phyloP scores from a whole-genome alignment of 2,113 vertebrate species.

The Plestiodon gilberti region DNA sequence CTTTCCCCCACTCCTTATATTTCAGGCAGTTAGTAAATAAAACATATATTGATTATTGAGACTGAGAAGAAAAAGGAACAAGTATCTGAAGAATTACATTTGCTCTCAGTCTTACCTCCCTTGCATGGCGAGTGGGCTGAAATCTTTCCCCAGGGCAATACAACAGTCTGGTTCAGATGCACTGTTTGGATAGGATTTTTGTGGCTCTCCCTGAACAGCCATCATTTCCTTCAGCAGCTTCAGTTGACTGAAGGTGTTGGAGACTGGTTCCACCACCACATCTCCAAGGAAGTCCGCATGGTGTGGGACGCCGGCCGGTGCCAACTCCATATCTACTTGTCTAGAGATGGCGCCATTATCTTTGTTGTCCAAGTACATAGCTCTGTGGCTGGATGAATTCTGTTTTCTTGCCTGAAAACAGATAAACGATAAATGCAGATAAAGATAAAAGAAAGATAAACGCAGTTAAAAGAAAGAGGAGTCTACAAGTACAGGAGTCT shows the following conservation, averaged over 20 bases:
- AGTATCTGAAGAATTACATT: slow-evolving; percentile 1
- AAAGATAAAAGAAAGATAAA: not conserved
- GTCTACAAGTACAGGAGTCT: slow-evolving; percentile 1
- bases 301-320: slow-evolving; percentile 70
- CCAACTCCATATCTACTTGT: slow-evolving; percentile 83
- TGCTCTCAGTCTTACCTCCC: slow-evolving; percentile 65
- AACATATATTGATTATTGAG: not conserved
- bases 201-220: slow-evolving; percentile 72
- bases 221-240: slow-evolving; percentile 79
- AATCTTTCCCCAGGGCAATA: slow-evolving; percentile 60
- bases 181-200: slow-evolving; percentile 71
- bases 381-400: slow-evolving; percentile 24
- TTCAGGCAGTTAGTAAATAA: slow-evolving; percentile 42
- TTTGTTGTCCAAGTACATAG: slow-evolving; percentile 88
- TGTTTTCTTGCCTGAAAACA: slow-evolving; percentile 49
- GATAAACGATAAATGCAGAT: too few species aligned
- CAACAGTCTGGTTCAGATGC: slow-evolving; percentile 57
- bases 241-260: slow-evolving; percentile 80
- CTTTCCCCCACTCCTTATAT: not conserved
- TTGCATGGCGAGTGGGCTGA: slow-evolving; percentile 53
- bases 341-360: slow-evolving; percentile 55
- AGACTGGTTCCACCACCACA: slow-evolving; percentile 63
- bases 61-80: slow-evolving; percentile 35
- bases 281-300: slow-evolving; percentile 66
- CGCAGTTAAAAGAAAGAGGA: not conserved